These are phyloP conservation scores for Bos javanicus DNA, from an alignment of 2,113 vertebrate species.

Conservation along the genomic window DNA sequence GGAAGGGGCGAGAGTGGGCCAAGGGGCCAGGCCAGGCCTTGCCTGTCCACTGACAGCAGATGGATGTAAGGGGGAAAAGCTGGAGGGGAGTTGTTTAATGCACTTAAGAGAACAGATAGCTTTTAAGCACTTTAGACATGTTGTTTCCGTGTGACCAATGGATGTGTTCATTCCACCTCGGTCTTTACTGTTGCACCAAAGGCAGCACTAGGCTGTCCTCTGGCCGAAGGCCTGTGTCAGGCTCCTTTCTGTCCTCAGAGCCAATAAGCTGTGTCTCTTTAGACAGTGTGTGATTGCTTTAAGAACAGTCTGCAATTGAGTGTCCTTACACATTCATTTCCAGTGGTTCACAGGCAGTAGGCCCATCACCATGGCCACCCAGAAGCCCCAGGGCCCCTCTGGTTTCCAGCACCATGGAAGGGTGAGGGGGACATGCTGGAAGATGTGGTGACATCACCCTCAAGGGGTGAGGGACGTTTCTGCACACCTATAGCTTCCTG, in stretches of 20 bases:
- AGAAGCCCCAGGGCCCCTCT: neutral
- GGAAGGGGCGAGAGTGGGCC: neutral
- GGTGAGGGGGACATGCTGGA: neutral
- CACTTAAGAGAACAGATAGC: neutral
- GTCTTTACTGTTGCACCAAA: neutral
- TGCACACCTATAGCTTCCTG: neutral
- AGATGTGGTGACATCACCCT: neutral
- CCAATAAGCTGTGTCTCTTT: neutral
- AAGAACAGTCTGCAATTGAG: neutral
- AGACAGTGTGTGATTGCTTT: neutral
- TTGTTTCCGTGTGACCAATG: neutral
- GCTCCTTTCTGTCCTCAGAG: neutral
- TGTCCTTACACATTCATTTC: neutral
- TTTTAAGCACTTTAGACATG: neutral
- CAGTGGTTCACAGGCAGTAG: neutral
- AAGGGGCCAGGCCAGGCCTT: neutral
- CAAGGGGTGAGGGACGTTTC: neutral
- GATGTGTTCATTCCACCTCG: neutral
- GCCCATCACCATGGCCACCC: neutral
- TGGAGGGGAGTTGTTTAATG: neutral
- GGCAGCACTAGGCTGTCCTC: neutral
- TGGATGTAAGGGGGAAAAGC: neutral
- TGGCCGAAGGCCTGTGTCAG: neutral
- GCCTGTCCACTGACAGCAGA: neutral
- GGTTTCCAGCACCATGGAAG: neutral